Evolutionary conservation across 2,888 invertebrate genomes (phyloP).

Genomic region (Thymelicus acteon): DNA sequence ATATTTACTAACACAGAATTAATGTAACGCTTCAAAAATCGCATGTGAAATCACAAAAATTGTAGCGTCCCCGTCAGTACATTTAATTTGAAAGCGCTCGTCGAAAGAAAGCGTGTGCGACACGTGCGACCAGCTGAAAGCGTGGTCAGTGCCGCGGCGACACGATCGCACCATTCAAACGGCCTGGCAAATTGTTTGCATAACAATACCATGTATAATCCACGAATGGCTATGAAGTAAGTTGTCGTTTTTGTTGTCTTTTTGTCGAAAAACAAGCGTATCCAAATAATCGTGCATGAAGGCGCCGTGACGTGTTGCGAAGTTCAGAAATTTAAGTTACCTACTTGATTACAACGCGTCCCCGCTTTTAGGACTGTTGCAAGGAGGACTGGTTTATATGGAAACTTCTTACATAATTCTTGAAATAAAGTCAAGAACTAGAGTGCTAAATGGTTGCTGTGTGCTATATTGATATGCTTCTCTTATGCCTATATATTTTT

Average conservation of each 20-base stretch:
- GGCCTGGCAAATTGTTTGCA: slow-evolving; percentile 59
- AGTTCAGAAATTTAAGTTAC: slow-evolving; percentile 32
- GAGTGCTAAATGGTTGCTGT: background rate
- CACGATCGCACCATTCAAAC: slow-evolving; percentile 52
- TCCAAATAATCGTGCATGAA: slow-evolving; percentile 49
- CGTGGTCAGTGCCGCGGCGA: slow-evolving; percentile 48
- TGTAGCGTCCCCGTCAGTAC: slow-evolving; percentile 5
- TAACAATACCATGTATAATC: slow-evolving; percentile 62
- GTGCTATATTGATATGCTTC: too few species aligned
- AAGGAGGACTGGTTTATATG: slow-evolving; percentile 6
- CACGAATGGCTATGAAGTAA: slow-evolving; percentile 57
- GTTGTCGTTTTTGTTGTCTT: slow-evolving; percentile 51
- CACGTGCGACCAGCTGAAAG: slow-evolving; percentile 38
- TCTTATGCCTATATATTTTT: too few species aligned
- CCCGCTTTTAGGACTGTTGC: slow-evolving; percentile 2
- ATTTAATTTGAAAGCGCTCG: slow-evolving; percentile 31
- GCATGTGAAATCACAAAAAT: slow-evolving; percentile 32
- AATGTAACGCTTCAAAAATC: slow-evolving; percentile 1
- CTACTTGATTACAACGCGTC: slow-evolving; percentile 3
- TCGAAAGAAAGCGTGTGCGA: slow-evolving; percentile 26
- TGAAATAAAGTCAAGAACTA: slow-evolving; percentile 2
- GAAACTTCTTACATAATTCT: background rate
- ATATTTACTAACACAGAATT: too few species aligned
- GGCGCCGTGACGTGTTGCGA: slow-evolving; percentile 44
- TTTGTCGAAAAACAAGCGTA: slow-evolving; percentile 54